Evolutionary conservation across 1,140 invertebrate species (phyloP), one percentile per base, ranked within the genome.

Genomic region (Scylla paramamosain): DNA sequence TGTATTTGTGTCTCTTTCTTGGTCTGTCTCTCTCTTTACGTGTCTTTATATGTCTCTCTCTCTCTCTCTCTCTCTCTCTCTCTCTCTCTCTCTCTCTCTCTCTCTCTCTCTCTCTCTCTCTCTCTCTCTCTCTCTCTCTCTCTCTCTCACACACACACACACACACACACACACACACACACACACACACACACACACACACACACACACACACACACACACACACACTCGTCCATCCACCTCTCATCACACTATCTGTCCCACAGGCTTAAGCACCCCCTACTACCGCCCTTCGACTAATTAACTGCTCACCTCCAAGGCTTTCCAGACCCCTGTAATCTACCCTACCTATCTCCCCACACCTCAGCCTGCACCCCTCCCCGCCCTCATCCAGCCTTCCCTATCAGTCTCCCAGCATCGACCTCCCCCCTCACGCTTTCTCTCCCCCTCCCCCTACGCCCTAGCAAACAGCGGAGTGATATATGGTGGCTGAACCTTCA

Each of bases 61-160:
- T 77, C 67, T 77, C 67, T 77, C 67, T 77, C 67, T 77, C 67
- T 77, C 67, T 77, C 67, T 77, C 67, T 77, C 67, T 77, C 67
- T 77, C 67, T 77, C 67, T 77, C 67, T 77, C 67, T 77, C 67
- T 77, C 67, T 77, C 67, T 77, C 67, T 77, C 67, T 77, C 67
- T 77, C 67, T 77, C 67, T 77, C 67, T 77, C 67, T 77, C 67
- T 77, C 67, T 77, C 67, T 77, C 67, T 77, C 67, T 77, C 67
- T 77, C 67, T 77, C 67, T 77, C 67, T 77, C 67, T 77, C 67
- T 77, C 67, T 77, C 67, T 77, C 67, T 77, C 67, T 77, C 67
- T 77, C 67, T 77, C 67, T 77, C 67, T 77, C 67, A 10, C 59
- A 20, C n/a, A n/a, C n/a, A n/a, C n/a, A n/a, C n/a, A n/a, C n/a